A percentile compares a stretch with the other conserved stretches of the same genome.
Evolutionary conservation across 2,797 vertebrate genomes (phyloP).

Genomic region (Hemibagrus guttatus): DNA sequence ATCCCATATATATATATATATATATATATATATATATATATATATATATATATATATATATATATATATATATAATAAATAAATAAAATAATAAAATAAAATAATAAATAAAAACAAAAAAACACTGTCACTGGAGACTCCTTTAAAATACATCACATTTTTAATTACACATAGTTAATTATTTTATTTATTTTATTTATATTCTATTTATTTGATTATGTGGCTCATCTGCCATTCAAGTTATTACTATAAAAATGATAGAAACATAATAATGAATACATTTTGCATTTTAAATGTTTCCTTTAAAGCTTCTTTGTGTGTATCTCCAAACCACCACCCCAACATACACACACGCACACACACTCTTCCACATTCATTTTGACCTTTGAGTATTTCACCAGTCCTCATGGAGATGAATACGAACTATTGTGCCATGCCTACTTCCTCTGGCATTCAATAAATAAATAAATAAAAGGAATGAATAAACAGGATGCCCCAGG

Average conservation of each 20-base stretch:
- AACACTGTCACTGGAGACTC: not conserved
- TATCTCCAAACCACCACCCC: not conserved
- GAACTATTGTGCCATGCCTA: not conserved
- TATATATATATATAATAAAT: too few relatives aligned
- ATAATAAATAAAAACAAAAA: too few relatives aligned
- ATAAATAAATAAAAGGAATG: slow-evolving; percentile 8
- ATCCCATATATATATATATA: not conserved
- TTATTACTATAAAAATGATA: not conserved
- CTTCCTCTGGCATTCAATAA: not conserved
- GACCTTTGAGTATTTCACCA: not conserved
- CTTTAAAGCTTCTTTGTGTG: not conserved
- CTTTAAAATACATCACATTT: not conserved
- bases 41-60: too few relatives aligned
- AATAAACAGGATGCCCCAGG: not conserved
- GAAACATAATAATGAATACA: not conserved
- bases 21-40: too few relatives aligned
- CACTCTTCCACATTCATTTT: not conserved
- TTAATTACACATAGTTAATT: too few relatives aligned
- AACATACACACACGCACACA: too few relatives aligned
- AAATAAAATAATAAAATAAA: too few relatives aligned
- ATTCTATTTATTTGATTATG: not conserved
- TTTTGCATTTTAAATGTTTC: not conserved
- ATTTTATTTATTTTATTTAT: too few relatives aligned
- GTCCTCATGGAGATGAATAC: slow-evolving; percentile 18
- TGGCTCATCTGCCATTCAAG: not conserved